These are phyloP conservation scores for Liparis tanakae DNA, from an alignment of 2,797 vertebrate genomes.

Conservation along the genomic window DNA sequence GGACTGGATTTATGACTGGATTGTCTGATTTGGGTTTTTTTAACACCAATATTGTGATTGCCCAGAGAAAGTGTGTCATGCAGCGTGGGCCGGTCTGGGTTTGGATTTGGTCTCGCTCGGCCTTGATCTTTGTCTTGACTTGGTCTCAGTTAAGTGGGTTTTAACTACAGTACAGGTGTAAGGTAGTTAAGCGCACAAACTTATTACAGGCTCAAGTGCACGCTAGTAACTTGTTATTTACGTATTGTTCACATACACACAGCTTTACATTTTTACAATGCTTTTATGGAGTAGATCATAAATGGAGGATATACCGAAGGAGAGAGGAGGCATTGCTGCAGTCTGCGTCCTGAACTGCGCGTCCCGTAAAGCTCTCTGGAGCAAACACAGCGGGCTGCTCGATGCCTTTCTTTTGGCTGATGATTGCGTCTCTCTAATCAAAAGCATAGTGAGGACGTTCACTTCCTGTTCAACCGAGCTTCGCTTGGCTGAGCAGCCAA, in stretches of 20 bases:
- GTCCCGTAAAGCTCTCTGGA: background rate
- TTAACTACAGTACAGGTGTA: background rate
- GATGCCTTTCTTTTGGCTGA: background rate
- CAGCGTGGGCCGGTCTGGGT: background rate
- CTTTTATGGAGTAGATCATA: background rate
- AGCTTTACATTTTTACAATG: background rate
- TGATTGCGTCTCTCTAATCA: conserved; percentile 40
- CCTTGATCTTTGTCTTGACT: background rate
- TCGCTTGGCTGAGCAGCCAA: conserved; percentile 21
- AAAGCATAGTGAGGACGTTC: conserved; percentile 12
- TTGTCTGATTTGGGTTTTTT: too few species aligned
- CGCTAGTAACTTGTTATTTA: too few species aligned
- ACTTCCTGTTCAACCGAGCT: conserved; percentile 16
- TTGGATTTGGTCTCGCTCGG: background rate
- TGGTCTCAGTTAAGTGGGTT: background rate
- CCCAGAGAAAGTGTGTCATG: background rate
- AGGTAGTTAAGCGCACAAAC: too few species aligned
- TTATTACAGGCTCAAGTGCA: too few species aligned
- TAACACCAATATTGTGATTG: too few species aligned
- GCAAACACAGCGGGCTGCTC: background rate
- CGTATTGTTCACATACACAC: too few species aligned
- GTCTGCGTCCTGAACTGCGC: background rate
- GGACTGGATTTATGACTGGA: too few species aligned
- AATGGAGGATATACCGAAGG: background rate
- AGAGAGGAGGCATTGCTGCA: background rate